Percentiles rank a stretch among this genome's conserved stretches.
Evolutionary conservation across 2,797 vertebrate genomes (phyloP).

Genomic region (Amphiprion clarkii): DNA sequence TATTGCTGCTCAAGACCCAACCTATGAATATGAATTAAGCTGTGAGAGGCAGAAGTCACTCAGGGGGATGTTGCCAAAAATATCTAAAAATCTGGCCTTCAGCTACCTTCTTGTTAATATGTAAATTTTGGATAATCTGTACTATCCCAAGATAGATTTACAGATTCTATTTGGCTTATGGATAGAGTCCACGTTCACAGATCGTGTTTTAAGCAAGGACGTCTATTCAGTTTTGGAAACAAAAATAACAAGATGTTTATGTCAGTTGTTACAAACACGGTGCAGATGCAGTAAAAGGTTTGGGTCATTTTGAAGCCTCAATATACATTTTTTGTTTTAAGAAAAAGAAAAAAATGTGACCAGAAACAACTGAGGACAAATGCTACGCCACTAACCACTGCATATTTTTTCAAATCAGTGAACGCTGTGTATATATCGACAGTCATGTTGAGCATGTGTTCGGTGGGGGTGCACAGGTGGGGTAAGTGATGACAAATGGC

Average conservation of each 20-base stretch:
- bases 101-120: constrained; percentile 36
- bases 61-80: constrained; percentile 28
- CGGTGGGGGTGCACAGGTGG: constrained; percentile 67
- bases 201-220: constrained; percentile 37
- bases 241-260: constrained; percentile 28
- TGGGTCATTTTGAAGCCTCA: neutral
- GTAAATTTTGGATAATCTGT: constrained; percentile 24
- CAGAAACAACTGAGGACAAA: constrained; percentile 24
- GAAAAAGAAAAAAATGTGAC: neutral
- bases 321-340: neutral
- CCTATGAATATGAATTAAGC: constrained; percentile 70
- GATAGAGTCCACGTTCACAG: constrained; percentile 19
- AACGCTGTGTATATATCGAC: constrained; percentile 56
- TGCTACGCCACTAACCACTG: constrained; percentile 10
- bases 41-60: constrained; percentile 46
- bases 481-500: constrained; percentile 80
- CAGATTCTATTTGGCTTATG: constrained; percentile 30
- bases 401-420: constrained; percentile 47
- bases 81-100: constrained; percentile 2
- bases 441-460: constrained; percentile 69
- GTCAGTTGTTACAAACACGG: constrained; percentile 41
- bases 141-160: constrained; percentile 37
- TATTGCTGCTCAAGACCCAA: constrained; percentile 37
- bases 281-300: constrained; percentile 1
- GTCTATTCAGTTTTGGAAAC: constrained; percentile 17